Percentiles rank a stretch among this genome's conserved stretches.
Conservation (phyloP, 2,797 vertebrate genomes). For the Squalus acanthias region DNA sequence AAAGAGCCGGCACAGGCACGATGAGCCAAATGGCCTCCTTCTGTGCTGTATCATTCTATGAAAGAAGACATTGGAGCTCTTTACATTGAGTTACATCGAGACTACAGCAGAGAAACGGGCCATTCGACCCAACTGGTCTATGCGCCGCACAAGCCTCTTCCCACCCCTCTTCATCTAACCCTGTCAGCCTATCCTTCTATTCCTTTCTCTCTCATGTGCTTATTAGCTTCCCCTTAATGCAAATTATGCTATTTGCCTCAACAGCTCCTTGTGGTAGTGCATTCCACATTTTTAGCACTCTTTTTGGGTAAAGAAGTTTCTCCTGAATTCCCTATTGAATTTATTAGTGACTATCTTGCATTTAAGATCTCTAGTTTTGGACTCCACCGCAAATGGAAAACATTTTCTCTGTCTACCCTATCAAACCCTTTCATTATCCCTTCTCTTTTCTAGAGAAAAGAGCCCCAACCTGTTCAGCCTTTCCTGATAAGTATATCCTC, state of each 20-base stretch:
- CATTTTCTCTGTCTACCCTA: no score
- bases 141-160: neutral
- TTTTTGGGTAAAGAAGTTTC: no score
- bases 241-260: neutral
- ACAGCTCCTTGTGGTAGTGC: no score
- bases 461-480: no score
- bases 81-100: neutral
- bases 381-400: no score
- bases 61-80: neutral
- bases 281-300: no score
- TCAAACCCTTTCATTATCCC: no score
- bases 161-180: neutral
- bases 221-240: neutral
- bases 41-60: neutral
- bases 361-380: no score
- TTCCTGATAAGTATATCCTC: no score
- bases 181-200: neutral
- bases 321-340: no score
- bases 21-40: neutral
- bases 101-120: neutral
- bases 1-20: neutral
- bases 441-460: no score
- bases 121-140: neutral
- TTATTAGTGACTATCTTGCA: no score
- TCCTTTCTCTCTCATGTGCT: neutral